phyloP scores from a whole-genome alignment of 2,888 invertebrate species.

The Zootermopsis nevadensis region DNA sequence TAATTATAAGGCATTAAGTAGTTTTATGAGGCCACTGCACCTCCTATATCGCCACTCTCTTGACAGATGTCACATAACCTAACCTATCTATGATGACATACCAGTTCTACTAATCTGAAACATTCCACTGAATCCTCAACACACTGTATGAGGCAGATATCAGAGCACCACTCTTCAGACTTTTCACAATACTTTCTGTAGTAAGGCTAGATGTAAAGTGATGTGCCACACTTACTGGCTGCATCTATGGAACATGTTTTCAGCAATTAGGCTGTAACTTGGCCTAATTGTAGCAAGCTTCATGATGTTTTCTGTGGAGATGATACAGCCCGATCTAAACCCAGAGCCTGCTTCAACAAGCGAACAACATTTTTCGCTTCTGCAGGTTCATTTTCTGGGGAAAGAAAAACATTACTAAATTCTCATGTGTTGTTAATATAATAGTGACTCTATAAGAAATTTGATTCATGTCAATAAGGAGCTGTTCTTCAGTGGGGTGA shows the following conservation, averaged over 20 bases:
- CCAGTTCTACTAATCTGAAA: neutral
- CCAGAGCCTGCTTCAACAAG: slow-evolving; percentile 82
- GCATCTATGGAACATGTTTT: slow-evolving; percentile 12
- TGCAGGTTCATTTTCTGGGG: slow-evolving; percentile 76
- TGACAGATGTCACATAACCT: neutral
- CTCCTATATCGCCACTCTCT: neutral
- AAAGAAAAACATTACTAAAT: neutral
- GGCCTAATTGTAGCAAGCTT: slow-evolving; percentile 8
- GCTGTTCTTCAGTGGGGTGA: too few relatives aligned
- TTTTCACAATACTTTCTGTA: neutral
- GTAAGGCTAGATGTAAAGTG: neutral
- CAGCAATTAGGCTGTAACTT: neutral
- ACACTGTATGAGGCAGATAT: too few relatives aligned
- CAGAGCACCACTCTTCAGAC: neutral
- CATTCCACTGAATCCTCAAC: too few relatives aligned
- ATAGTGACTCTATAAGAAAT: too few relatives aligned
- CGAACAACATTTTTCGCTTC: slow-evolving; percentile 84
- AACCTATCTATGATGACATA: neutral
- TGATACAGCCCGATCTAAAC: slow-evolving; percentile 62
- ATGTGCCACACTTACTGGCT: neutral
- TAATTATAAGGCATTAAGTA: slow-evolving; percentile 1
- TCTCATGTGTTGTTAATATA: too few relatives aligned
- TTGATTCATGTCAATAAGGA: too few relatives aligned
- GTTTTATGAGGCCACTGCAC: neutral
- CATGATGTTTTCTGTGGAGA: slow-evolving; percentile 36